Evolutionary conservation across 2,888 invertebrate genomes (phyloP), one percentile per base, ranked within the genome.

Genomic region (Drosophila macrospina): DNA sequence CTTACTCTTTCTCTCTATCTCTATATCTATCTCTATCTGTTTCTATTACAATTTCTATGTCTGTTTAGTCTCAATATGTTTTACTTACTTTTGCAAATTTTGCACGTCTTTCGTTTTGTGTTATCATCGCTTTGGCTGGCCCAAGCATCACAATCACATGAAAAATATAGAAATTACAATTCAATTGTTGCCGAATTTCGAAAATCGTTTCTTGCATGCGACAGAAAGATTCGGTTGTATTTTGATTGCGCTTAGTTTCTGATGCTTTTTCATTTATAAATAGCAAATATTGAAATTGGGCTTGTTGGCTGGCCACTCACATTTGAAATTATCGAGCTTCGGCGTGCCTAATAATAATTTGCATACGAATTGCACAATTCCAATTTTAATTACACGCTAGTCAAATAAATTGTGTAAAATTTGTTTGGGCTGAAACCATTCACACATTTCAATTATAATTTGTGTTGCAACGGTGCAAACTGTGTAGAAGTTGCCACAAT

Each of bases 341-440:
- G 16, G 64, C 11, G 28, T 10, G 37, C 16, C 36, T 37, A 44
- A 65, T 67, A 44, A 65, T 67, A 68, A 73, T 80, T 84, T 65
- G 57, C 65, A 70, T 69, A 64, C 52, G 64, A 71, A 72, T 52
- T 45, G 45, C 24, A 48, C 63, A 62, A 73, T 83, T 86, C 64
- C 42, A 69, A 86, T 86, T 88, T 71, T 70, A 73, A 80, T 83
- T 82, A 80, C 55, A 64, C 42, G 30, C 61, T 47, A 57, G 54
- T 32, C 57, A 74, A 75, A 88, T 69, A 62, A 82, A 69, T 75
- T 68, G 10, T 15, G 15, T 30, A 52, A 83, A 69, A 55, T 30
- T 50, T 42, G 45, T 42, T 57, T n/a, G 45, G 67, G 37, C 45
- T 24, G 36, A 30, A 28, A 34, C 37, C 36, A 54, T 39, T 30